Evolutionary conservation across 2,797 vertebrate species (phyloP).

Genomic region (Bradypodion ventrale): DNA sequence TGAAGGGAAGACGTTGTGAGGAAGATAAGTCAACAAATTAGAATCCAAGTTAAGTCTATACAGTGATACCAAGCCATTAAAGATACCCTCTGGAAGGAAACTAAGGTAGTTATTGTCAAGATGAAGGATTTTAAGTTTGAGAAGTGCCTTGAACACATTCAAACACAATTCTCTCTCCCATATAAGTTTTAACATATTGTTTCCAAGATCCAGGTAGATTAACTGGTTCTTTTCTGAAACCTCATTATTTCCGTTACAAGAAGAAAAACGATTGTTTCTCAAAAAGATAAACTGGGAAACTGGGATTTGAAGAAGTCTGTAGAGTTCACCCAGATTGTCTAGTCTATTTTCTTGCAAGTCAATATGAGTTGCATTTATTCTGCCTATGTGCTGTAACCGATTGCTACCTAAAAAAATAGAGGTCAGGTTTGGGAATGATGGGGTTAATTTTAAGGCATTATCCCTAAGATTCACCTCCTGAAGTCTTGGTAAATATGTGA

Average conservation of each 20-base stretch:
- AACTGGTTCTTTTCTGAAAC: conserved; percentile 65
- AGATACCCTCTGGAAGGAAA: conserved; percentile 78
- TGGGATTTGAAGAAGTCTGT: conserved; percentile 69
- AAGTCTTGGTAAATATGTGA: conserved; percentile 75
- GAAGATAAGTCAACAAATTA: conserved; percentile 81
- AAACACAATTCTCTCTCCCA: conserved; percentile 75
- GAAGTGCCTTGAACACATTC: conserved; percentile 74
- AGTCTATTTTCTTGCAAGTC: conserved; percentile 80
- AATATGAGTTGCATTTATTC: conserved; percentile 43
- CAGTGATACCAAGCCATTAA: conserved; percentile 79
- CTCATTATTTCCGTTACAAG: conserved; percentile 57
- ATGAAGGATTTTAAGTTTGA: conserved; percentile 68
- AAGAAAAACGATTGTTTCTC: conserved; percentile 79
- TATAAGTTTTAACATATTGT: conserved; percentile 77
- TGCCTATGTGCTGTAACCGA: conserved; percentile 68
- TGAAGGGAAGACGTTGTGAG: conserved; percentile 73
- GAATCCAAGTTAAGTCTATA: conserved; percentile 77
- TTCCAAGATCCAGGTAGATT: conserved; percentile 72
- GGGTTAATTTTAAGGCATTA: conserved; percentile 80
- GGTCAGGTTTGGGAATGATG: conserved; percentile 67
- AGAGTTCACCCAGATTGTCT: conserved; percentile 74
- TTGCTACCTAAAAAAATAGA: conserved; percentile 76
- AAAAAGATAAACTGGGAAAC: conserved; percentile 69
- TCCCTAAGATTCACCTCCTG: conserved; percentile 76
- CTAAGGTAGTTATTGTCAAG: conserved; percentile 80